Conservation (phyloP, 2,113 vertebrate species). For the Ctenodactylus gundi region DNA sequence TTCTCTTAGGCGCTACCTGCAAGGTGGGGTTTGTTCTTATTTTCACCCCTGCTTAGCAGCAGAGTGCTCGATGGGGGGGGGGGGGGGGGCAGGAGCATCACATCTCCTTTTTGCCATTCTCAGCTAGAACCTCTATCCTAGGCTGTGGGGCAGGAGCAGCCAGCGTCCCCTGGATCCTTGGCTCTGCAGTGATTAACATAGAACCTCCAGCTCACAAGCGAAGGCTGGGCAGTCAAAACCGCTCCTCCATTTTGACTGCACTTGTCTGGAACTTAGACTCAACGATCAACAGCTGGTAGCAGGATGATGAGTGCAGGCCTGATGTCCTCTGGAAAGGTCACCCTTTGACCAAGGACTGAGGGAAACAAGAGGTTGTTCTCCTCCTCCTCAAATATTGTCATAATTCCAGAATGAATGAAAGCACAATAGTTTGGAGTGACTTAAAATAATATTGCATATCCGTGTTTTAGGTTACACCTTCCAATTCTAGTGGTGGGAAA, state of each 20-base stretch:
- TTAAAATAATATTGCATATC: neutral
- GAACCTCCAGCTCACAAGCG: neutral
- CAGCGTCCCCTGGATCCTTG: neutral
- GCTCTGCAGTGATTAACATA: neutral
- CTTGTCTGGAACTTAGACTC: neutral
- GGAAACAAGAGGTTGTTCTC: too few species aligned
- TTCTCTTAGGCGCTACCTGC: neutral
- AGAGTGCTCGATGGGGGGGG: neutral
- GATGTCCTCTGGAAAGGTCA: too few species aligned
- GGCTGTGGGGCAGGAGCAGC: neutral
- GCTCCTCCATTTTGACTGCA: neutral
- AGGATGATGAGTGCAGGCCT: neutral
- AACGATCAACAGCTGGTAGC: neutral
- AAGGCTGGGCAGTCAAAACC: too few species aligned
- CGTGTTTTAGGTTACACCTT: neutral
- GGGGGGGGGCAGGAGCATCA: neutral
- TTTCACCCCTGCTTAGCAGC: neutral
- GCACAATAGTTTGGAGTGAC: neutral
- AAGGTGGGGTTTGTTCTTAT: neutral
- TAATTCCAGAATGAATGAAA: neutral
- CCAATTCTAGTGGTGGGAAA: neutral
- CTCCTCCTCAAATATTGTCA: neutral
- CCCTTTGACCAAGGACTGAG: neutral
- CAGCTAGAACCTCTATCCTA: neutral
- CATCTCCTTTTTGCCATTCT: neutral